Conservation (phyloP, 2,113 vertebrate species). For the Cyanoramphus novaezelandiae region DNA sequence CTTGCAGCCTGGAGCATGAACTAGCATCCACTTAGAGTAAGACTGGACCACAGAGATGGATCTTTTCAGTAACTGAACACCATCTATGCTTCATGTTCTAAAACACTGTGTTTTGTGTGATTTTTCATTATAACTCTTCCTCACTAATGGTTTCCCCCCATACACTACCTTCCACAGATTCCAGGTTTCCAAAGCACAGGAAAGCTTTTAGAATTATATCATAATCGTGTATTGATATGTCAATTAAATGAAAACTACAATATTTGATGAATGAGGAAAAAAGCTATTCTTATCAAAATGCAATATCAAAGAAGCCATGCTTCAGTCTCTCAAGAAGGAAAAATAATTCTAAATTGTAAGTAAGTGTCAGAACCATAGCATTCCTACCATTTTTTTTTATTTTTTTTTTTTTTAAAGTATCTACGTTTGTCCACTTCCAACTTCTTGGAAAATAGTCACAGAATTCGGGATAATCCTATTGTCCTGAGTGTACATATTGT, state of each 20-base stretch:
- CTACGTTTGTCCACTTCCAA: not conserved
- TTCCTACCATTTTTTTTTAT: not conserved
- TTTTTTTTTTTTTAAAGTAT: not conserved
- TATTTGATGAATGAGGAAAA: not conserved
- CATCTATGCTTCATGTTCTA: not conserved
- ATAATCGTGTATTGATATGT: not conserved
- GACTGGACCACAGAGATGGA: not conserved
- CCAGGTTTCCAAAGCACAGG: not conserved
- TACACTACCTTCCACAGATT: not conserved
- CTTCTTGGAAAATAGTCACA: not conserved
- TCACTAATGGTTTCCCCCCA: not conserved
- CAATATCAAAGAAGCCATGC: not conserved
- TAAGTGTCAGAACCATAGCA: not conserved
- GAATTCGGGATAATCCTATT: not conserved
- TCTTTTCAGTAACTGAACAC: not conserved
- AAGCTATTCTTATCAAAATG: not conserved
- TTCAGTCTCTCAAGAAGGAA: not conserved
- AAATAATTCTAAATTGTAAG: not conserved
- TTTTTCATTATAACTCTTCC: not conserved
- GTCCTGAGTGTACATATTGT: not conserved
- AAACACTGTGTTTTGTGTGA: not conserved
- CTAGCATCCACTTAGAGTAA: not conserved
- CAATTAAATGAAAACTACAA: not conserved
- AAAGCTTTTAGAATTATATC: not conserved
- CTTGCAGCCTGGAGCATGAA: not conserved